Percentiles rank a stretch among this genome's conserved stretches.
Conservation (phyloP, 2,888 invertebrate genomes). For the Cantharis flavilabris region DNA sequence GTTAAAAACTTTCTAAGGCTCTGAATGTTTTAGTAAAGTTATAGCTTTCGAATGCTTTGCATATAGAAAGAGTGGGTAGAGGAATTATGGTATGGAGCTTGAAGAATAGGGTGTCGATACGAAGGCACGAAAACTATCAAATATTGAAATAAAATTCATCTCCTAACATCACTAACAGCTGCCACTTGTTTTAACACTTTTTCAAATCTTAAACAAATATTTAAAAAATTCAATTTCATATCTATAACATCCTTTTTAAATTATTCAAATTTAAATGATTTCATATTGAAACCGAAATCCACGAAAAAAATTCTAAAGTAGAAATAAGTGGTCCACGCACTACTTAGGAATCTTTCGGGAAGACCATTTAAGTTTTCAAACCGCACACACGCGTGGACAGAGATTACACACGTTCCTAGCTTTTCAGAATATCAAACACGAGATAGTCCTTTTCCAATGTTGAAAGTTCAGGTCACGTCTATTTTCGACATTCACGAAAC, state of each 20-base stretch:
- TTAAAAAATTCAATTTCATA: constrained; percentile 48
- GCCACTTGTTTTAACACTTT: constrained; percentile 59
- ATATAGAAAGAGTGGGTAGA: constrained; percentile 51
- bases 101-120: constrained; percentile 42
- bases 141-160: constrained; percentile 61
- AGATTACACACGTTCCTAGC: constrained; percentile 30
- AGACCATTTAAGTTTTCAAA: constrained; percentile 21
- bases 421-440: constrained; percentile 29
- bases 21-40: constrained; percentile 56
- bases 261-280: background rate
- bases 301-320: background rate
- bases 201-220: constrained; percentile 56
- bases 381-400: constrained; percentile 29
- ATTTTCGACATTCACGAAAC: constrained; percentile 30
- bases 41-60: constrained; percentile 56
- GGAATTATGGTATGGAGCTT: constrained; percentile 38
- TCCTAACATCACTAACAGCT: constrained; percentile 57
- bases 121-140: constrained; percentile 57
- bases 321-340: background rate
- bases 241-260: background rate
- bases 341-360: background rate
- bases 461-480: constrained; percentile 31
- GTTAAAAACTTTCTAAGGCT: constrained; percentile 54
- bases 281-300: background rate
- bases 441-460: constrained; percentile 23